phyloP scores from a whole-genome alignment of 1,140 invertebrate species.

The Steinernema khuongi region DNA sequence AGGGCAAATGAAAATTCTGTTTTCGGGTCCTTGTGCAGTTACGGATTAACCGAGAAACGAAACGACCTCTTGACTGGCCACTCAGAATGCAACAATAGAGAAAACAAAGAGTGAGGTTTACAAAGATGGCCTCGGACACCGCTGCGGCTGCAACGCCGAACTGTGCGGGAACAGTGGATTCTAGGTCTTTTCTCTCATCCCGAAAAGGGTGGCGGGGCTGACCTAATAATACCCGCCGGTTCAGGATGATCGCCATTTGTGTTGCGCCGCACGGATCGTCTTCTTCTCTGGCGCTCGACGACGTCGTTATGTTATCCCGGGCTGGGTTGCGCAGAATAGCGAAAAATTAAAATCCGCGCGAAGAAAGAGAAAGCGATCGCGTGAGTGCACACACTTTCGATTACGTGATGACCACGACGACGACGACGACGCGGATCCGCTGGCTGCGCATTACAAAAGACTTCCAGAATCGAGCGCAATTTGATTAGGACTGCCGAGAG shows the following conservation, averaged over 20 bases:
- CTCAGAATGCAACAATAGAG: neutral
- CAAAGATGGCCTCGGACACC: neutral
- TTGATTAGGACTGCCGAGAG: neutral
- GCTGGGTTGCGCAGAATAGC: neutral
- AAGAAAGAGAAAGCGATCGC: conserved; percentile 14
- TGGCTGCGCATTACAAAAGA: neutral
- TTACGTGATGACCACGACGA: neutral
- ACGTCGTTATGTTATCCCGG: too few relatives aligned
- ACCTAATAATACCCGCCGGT: too few relatives aligned
- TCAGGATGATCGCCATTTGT: neutral
- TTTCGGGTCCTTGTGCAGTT: too few relatives aligned
- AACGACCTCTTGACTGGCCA: neutral
- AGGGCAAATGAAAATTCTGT: too few relatives aligned
- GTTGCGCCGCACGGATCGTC: neutral
- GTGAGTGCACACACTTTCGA: conserved; percentile 5
- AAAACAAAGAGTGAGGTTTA: conserved; percentile 12
- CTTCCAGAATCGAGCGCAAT: neutral
- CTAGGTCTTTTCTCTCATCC: conserved; percentile 14
- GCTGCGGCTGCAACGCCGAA: neutral
- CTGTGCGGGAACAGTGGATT: neutral
- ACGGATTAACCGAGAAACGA: too few relatives aligned
- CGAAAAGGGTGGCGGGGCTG: conserved; percentile 7
- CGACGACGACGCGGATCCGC: neutral
- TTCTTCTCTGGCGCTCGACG: neutral
- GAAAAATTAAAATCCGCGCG: neutral